Percentiles rank a stretch among this genome's conserved stretches.
Conservation (phyloP, 1,140 invertebrate genomes). For the Manduca sexta region DNA sequence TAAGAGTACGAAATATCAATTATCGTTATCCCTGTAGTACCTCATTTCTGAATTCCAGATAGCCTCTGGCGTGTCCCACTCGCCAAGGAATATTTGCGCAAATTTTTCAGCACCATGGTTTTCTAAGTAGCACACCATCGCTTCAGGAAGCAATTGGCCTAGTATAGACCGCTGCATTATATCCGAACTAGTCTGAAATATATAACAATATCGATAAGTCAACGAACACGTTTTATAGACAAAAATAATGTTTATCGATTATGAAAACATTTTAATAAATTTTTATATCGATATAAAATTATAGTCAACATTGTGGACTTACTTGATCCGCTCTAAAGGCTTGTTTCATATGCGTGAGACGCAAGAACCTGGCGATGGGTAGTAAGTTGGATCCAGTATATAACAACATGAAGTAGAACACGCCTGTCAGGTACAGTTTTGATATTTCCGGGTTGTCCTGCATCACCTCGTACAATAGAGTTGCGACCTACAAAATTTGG, state of each 20-base stretch:
- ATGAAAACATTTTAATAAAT: background rate
- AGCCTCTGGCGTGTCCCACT: conserved; percentile 99
- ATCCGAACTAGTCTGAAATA: conserved; percentile 75
- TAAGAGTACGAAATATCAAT: too few relatives aligned
- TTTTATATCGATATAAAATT: too few relatives aligned
- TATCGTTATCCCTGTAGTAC: too few relatives aligned
- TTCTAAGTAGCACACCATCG: conserved; percentile 99
- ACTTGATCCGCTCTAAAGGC: conserved; percentile 94
- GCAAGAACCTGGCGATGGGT: conserved; percentile 94
- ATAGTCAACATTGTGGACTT: conserved; percentile 27
- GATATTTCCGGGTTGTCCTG: conserved; percentile 96
- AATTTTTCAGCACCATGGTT: conserved; percentile 99
- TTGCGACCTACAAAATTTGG: conserved; percentile 80
- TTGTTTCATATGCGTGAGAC: conserved; percentile 96
- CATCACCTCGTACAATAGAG: conserved; percentile 91
- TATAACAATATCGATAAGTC: too few relatives aligned
- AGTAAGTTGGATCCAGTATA: conserved; percentile 99
- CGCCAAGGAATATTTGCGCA: conserved; percentile 98
- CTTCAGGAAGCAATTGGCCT: conserved; percentile 96
- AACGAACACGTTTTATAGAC: too few relatives aligned
- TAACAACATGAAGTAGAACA: conserved; percentile 99
- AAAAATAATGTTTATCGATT: too few relatives aligned
- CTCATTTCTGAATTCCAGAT: conserved; percentile 95
- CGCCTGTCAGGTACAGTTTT: conserved; percentile 94
- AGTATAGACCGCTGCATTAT: conserved; percentile 92